Base-by-base conservation (phyloP, 1,140 invertebrate species). In the Panonychus citri region DNA sequence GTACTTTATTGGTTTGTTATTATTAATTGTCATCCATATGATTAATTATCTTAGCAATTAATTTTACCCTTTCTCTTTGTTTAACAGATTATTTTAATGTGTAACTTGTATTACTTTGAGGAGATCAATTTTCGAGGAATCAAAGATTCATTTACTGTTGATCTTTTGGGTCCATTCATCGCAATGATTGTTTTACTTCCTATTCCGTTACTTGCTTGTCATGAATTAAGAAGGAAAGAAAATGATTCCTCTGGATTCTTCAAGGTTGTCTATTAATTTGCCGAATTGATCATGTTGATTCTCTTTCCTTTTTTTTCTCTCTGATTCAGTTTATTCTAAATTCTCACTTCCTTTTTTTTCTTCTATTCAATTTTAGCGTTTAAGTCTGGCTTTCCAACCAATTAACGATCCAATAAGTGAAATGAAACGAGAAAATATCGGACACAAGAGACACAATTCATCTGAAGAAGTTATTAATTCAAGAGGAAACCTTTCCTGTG, bases 401-500 rank as follows among this genome's bases (percentile, higher is more conserved):
- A 24, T 10, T 3, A 24, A 24, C n/a, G 43, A 46, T 46, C 43
- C 43, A 7, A 46, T 46, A 21, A 46, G 43, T 46, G 43, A 46
- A n/a, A n/a, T 46, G 2, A 46, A 46, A 24, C 43, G 21, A n/a
- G 43, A 24, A 19, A 46, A 46, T 46, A 19, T 24, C 19, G 43
- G 43, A 1, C 8, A 24, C 21, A 46, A 46, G 30, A 5, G 30
- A 34, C 30, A 34, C 5, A 34, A 34, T 34, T 34, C 30, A 34
- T n/a, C n/a, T n/a, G n/a, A n/a, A n/a, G 30, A 34, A 7, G 48
- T 54, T 28, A 54, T 56, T 42, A 56, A 60, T 42, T 56, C 56
- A 19, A 59, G 60, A 50, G 60, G 60, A 46, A 60, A 59, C 52
- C 60, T 59, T 52, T 60, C 61, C 39, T 62, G 61, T 58, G 59